phyloP scores from a whole-genome alignment of 2,797 vertebrate species.

The Microtus californicus region DNA sequence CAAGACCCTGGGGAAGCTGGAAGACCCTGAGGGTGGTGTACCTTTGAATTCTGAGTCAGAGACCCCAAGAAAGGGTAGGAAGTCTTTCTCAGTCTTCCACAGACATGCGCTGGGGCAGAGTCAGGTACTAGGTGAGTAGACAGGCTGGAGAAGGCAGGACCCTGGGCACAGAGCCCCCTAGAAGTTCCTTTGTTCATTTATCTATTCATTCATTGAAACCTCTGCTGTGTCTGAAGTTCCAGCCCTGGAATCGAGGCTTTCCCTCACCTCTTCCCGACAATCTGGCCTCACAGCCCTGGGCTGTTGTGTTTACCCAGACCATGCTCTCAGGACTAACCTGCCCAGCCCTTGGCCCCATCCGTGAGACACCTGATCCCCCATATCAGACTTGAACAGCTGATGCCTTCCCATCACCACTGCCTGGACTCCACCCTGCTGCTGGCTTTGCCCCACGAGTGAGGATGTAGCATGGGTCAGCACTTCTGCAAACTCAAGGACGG shows the following conservation, averaged over 20 bases:
- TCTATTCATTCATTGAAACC: slow-evolving; percentile 14
- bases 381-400: neutral
- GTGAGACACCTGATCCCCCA: neutral
- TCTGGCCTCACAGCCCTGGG: neutral
- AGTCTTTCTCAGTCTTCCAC: neutral
- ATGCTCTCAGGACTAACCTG: neutral
- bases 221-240: neutral
- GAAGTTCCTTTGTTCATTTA: slow-evolving; percentile 56
- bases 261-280: neutral
- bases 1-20: neutral
- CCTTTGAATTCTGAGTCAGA: slow-evolving; percentile 31
- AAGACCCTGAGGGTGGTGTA: neutral
- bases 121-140: neutral
- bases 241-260: neutral
- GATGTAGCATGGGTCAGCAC: neutral
- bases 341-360: slow-evolving; percentile 10
- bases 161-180: neutral
- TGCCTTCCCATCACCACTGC: neutral
- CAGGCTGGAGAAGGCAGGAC: neutral
- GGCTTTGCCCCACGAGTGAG: neutral
- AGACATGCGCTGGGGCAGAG: neutral
- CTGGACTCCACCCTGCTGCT: slow-evolving; percentile 27
- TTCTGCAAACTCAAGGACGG: slow-evolving; percentile 47
- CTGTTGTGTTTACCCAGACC: neutral
- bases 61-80: neutral